These are phyloP conservation scores for Drosophila mayaguana DNA, from an alignment of 2,888 invertebrate genomes.

Conservation along the genomic window DNA sequence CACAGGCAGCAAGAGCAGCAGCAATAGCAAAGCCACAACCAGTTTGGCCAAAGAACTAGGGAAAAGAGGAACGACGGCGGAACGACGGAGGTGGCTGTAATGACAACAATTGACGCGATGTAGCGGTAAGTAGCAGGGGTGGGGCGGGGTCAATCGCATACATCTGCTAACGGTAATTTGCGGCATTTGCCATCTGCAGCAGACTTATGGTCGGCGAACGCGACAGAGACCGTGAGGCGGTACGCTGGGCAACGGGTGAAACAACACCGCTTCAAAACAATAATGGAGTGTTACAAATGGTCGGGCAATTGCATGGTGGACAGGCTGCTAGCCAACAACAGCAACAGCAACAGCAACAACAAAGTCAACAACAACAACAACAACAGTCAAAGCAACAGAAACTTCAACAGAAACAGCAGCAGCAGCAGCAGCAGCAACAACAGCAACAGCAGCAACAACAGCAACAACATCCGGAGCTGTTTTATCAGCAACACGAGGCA, in stretches of 20 bases:
- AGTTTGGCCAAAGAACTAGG: constrained; percentile 14
- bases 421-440: constrained; percentile 46
- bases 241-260: constrained; percentile 86
- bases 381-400: constrained; percentile 53
- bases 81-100: constrained; percentile 72
- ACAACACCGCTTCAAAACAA: constrained; percentile 86
- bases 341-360: constrained; percentile 77
- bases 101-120: constrained; percentile 85
- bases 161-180: neutral
- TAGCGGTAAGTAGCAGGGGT: constrained; percentile 83
- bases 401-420: constrained; percentile 53
- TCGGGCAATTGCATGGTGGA: constrained; percentile 85
- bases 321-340: constrained; percentile 85
- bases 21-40: neutral
- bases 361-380: constrained; percentile 65
- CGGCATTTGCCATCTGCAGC: constrained; percentile 64
- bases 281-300: constrained; percentile 86
- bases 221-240: constrained; percentile 86
- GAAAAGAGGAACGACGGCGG: constrained; percentile 14
- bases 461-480: constrained; percentile 49
- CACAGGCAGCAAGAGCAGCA: constrained; percentile 17
- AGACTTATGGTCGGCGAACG: constrained; percentile 86
- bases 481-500: constrained; percentile 78
- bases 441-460: constrained; percentile 48
- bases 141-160: neutral